Conservation (phyloP, 2,888 invertebrate genomes). For the Spicauda simplicius region DNA sequence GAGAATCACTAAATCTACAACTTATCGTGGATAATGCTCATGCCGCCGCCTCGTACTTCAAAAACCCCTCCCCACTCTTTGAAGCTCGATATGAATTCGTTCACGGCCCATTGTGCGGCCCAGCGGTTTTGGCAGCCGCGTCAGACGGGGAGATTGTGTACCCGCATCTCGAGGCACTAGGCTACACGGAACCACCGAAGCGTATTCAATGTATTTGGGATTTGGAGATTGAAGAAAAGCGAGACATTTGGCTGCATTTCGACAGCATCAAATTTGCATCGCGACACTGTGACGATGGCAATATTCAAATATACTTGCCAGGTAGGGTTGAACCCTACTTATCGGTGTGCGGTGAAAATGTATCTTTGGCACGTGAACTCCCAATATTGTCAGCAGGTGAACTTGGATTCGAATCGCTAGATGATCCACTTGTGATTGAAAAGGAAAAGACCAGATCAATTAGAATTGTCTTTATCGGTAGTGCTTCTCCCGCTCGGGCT, state of each 20-base stretch:
- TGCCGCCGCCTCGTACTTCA: constrained; percentile 94
- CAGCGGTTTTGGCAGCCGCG: constrained; percentile 90
- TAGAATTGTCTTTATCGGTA: constrained; percentile 89
- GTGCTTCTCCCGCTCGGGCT: constrained; percentile 92
- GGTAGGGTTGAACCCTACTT: constrained; percentile 90
- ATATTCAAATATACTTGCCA: constrained; percentile 92
- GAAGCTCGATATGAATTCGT: constrained; percentile 95
- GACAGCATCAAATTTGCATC: constrained; percentile 94
- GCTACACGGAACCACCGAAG: constrained; percentile 88
- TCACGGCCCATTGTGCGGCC: constrained; percentile 94
- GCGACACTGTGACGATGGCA: constrained; percentile 93
- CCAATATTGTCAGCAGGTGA: constrained; percentile 92
- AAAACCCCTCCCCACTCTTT: constrained; percentile 92
- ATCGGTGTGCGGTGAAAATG: constrained; percentile 94
- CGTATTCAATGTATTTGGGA: constrained; percentile 92
- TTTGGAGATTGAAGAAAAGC: constrained; percentile 91
- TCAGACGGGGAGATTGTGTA: constrained; percentile 95
- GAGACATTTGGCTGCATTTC: constrained; percentile 94
- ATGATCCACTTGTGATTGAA: constrained; percentile 83
- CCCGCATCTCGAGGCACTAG: constrained; percentile 92
- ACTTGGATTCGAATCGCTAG: constrained; percentile 86
- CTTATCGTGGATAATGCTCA: constrained; percentile 93
- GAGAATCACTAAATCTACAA: constrained; percentile 92
- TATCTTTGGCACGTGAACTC: constrained; percentile 91
- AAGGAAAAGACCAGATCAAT: constrained; percentile 87